Conservation (phyloP, 2,113 vertebrate genomes). For the Ammodytes dubius region DNA sequence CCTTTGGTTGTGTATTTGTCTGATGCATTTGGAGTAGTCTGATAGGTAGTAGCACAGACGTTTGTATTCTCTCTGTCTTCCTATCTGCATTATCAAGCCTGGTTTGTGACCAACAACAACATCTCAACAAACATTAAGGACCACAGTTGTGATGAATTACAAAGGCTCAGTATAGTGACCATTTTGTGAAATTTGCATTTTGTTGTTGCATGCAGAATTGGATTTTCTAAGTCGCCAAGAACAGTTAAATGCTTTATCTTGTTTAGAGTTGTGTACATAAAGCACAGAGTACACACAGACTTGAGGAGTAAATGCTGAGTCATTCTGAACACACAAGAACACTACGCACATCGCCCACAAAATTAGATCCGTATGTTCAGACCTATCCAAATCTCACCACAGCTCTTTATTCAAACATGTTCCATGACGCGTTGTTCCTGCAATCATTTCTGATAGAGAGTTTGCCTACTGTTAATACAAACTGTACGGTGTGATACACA, state of each 20-base stretch:
- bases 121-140: not conserved
- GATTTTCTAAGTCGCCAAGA: not conserved
- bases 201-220: not conserved
- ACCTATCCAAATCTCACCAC: conserved; percentile 11
- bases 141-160: not conserved
- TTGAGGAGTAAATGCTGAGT: conserved; percentile 65
- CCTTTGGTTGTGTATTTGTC: not conserved
- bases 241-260: not conserved
- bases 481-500: not conserved
- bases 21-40: not conserved
- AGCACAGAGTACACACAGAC: conserved; percentile 18
- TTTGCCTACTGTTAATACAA: not conserved
- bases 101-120: not conserved
- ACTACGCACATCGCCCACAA: not conserved
- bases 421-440: conserved; percentile 6
- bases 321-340: conserved; percentile 64
- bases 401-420: not conserved
- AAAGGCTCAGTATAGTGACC: not conserved
- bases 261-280: not conserved
- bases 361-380: conserved; percentile 67
- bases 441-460: not conserved
- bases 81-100: conserved; percentile 3
- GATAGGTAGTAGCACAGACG: too few relatives aligned
- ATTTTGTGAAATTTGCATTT: not conserved
- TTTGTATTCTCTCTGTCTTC: not conserved